A percentile compares a stretch with the other conserved stretches of the same genome.
Conservation (phyloP, 2,888 invertebrate genomes). For the Kuschelorhynchus macadamiae region DNA sequence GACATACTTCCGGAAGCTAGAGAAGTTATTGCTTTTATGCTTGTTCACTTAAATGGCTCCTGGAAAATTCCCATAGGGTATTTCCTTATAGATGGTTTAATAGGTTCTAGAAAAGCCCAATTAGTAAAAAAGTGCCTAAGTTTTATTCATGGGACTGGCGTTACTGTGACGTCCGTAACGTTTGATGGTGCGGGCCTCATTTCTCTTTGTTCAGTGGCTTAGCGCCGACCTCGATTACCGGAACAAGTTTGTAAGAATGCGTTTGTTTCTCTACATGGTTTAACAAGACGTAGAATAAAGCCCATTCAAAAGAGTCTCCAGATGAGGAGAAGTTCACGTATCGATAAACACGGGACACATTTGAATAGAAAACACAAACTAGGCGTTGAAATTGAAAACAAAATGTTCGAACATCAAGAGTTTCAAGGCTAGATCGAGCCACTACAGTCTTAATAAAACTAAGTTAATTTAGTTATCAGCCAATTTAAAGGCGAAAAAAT, state of each 20-base stretch:
- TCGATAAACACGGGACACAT: conserved; percentile 9
- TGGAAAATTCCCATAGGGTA: conserved; percentile 53
- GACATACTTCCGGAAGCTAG: conserved; percentile 43
- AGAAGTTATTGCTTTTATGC: conserved; percentile 49
- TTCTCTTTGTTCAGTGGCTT: neutral
- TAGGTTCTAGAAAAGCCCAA: conserved; percentile 42
- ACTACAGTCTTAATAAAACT: conserved; percentile 25
- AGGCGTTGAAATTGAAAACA: neutral
- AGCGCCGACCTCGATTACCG: neutral
- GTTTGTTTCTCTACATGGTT: conserved; percentile 9
- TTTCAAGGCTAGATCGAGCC: conserved; percentile 24
- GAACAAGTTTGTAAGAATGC: conserved; percentile 18
- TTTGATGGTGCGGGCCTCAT: conserved; percentile 52
- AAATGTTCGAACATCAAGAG: conserved; percentile 19
- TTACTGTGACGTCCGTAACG: conserved; percentile 45
- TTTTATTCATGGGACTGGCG: conserved; percentile 13
- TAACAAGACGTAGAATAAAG: conserved; percentile 4
- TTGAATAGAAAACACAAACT: neutral
- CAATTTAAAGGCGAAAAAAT: conserved; percentile 56
- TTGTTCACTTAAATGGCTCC: conserved; percentile 42
- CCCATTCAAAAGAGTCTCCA: neutral
- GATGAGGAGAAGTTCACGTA: neutral
- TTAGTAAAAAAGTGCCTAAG: conserved; percentile 36
- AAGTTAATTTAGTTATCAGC: conserved; percentile 10
- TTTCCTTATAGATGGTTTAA: conserved; percentile 50